phyloP scores from a whole-genome alignment of 2,797 vertebrate genomes.

The Typhlichthys eigenmanni region DNA sequence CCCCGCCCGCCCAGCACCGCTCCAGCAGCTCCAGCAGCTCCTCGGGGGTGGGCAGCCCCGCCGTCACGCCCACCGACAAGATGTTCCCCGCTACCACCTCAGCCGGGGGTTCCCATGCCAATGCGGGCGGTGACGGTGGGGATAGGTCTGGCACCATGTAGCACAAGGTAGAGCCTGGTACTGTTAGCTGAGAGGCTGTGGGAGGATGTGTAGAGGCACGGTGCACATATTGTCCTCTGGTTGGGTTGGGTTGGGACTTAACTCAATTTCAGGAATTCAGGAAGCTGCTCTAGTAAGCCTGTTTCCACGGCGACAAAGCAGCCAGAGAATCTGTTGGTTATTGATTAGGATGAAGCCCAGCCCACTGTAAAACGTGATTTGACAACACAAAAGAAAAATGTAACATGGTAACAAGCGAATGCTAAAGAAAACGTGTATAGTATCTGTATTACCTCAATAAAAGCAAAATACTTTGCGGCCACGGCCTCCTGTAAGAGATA shows the following conservation, averaged over 20 bases:
- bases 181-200: neutral
- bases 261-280: slow-evolving; percentile 47
- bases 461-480: slow-evolving; percentile 48
- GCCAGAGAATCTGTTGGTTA: slow-evolving; percentile 32
- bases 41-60: slow-evolving; percentile 92
- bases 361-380: slow-evolving; percentile 57
- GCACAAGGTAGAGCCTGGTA: slow-evolving; percentile 43
- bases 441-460: slow-evolving; percentile 73
- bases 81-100: slow-evolving; percentile 83
- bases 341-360: slow-evolving; percentile 28
- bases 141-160: slow-evolving; percentile 83
- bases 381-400: slow-evolving; percentile 25
- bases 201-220: slow-evolving; percentile 8
- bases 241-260: slow-evolving; percentile 33
- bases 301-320: slow-evolving; percentile 52
- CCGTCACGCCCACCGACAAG: slow-evolving; percentile 94
- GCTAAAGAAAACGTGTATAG: slow-evolving; percentile 36
- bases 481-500: slow-evolving; percentile 47
- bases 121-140: slow-evolving; percentile 65
- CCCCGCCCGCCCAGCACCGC: slow-evolving; percentile 87
- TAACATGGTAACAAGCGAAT: slow-evolving; percentile 5
- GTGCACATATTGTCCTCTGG: slow-evolving; percentile 25
- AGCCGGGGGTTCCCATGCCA: slow-evolving; percentile 52
- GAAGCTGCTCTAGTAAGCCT: slow-evolving; percentile 46
- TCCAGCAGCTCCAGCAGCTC: slow-evolving; percentile 97